These are phyloP conservation scores for Lutraria rhynchaena DNA, from an alignment of 1,140 invertebrate species.

Conservation along the genomic window DNA sequence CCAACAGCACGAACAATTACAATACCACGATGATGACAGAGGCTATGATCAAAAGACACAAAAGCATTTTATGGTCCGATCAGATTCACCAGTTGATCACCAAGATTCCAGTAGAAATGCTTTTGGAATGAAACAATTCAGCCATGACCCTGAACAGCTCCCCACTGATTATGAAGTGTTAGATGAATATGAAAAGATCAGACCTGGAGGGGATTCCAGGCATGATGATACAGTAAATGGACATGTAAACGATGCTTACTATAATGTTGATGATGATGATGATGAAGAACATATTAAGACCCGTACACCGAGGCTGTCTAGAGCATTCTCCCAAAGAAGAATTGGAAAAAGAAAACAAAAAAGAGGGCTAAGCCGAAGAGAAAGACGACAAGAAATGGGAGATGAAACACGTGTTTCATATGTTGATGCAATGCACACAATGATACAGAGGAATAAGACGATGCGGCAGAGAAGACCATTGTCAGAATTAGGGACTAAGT, in stretches of 20 bases:
- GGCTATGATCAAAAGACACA: no score
- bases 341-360: neutral
- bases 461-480: neutral
- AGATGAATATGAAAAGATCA: no score
- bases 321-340: neutral
- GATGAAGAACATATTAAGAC: neutral
- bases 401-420: constrained; percentile 11
- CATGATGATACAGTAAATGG: no score
- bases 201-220: no score
- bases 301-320: neutral
- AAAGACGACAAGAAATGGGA: neutral
- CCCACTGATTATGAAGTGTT: no score
- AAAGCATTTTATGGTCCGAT: no score
- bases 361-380: constrained; percentile 24
- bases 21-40: no score
- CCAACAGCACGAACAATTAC: no score
- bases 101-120: no score
- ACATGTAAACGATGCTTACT: neutral
- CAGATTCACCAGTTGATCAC: no score
- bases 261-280: constrained; percentile 24
- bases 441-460: constrained; percentile 14
- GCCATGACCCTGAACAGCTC: no score
- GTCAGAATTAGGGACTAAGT: neutral
- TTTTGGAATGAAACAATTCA: no score
- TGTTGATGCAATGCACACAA: constrained; percentile 33